Evolutionary conservation across 2,888 invertebrate species (phyloP), one percentile per base, ranked within the genome.

Genomic region (Euclidia mi): DNA sequence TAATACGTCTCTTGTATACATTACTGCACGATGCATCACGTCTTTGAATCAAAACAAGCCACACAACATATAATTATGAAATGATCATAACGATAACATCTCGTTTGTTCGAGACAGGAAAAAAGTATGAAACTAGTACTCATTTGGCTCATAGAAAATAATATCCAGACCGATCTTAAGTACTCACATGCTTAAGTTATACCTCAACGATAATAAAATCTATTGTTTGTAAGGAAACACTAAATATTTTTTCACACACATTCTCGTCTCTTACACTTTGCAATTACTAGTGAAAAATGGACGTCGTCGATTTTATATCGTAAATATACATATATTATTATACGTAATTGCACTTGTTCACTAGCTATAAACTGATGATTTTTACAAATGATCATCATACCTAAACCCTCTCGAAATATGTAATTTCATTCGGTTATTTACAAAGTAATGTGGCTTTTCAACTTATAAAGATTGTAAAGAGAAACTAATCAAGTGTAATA

Each of bases 281-380:
- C 84, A 85, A 85, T 86, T 83, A 84, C 76, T 79, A 81, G 76
- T 84, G 85, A 84, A 90, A 87, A 86, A 89, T 91, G 92, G 92
- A 92, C 92, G 91, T 88, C 66, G 81, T 79, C 73, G 51, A 73
- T 77, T 85, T 84, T 79, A 79, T 84, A 82, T 84, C 74, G 79
- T 86, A 82, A 77, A 84, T 80, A 78, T 82, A 79, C 71, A 83
- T n/a, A n/a, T n/a, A n/a, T 81, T 81, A 84, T 84, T 83, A 81
- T 82, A 84, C 82, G 87, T 92, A 92, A 92, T 92, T 90, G 92
- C 93, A 93, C 92, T 93, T 93, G 84, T 85, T 85, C 58, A 62
- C 64, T 74, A 74, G 75, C 83, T 88, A 80, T 80, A 66, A 63
- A 59, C 68, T 68, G 76, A 69, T 66, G 73, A 57, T 76, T 72